These are phyloP conservation scores for Elephas maximus DNA, from an alignment of 2,113 vertebrate species.

Conservation along the genomic window DNA sequence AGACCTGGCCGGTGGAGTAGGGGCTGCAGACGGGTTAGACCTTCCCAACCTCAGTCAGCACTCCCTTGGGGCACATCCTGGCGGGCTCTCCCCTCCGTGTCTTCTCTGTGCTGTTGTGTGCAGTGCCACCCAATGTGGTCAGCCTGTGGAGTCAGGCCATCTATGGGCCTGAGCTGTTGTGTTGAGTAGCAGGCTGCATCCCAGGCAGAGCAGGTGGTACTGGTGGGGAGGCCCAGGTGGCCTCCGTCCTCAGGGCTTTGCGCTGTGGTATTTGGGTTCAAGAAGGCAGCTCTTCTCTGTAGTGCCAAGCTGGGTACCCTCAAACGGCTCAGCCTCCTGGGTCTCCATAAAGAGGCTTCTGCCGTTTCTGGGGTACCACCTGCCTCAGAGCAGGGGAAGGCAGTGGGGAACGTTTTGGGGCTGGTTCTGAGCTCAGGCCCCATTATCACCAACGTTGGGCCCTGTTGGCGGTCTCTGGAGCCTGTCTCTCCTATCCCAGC, in stretches of 20 bases:
- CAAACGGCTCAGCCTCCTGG: not conserved
- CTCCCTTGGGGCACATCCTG: not conserved
- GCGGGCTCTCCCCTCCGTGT: not conserved
- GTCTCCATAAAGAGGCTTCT: not conserved
- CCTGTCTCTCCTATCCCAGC: not conserved
- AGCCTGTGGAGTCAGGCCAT: not conserved
- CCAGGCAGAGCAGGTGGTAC: not conserved
- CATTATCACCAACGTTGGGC: not conserved
- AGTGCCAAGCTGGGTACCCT: not conserved
- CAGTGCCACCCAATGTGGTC: not conserved
- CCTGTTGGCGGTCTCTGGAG: not conserved
- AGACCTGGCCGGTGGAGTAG: no score
- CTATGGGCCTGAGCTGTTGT: not conserved
- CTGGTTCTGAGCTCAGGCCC: not conserved
- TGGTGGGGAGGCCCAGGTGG: not conserved
- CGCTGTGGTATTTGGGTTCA: not conserved
- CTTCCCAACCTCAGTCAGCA: not conserved
- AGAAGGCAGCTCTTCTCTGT: not conserved
- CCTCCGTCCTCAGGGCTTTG: not conserved
- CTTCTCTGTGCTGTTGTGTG: not conserved
- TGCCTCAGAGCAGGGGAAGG: not conserved
- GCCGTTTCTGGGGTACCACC: not conserved
- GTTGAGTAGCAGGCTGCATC: not conserved
- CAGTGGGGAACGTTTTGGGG: fast-evolving
- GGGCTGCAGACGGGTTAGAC: not conserved